Conservation (phyloP, 2,888 invertebrate species). For the Acrocyrtus sp. region DNA sequence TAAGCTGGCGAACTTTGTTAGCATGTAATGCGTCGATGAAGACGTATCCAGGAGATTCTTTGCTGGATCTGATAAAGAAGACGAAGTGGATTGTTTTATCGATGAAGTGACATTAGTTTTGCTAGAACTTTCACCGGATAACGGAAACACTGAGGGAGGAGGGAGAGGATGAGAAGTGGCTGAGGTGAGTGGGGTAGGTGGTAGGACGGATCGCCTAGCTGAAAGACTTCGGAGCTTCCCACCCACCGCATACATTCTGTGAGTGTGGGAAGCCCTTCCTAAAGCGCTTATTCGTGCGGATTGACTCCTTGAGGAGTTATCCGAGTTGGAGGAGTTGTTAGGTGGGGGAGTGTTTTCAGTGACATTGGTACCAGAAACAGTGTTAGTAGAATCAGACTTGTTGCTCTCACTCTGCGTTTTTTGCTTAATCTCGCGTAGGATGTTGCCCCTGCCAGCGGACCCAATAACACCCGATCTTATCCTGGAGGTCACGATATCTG, state of each 20-base stretch:
- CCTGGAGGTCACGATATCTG: too few relatives aligned
- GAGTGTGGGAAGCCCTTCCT: constrained; percentile 17
- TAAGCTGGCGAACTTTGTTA: constrained; percentile 5
- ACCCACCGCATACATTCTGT: constrained; percentile 39
- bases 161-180: constrained; percentile 2
- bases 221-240: constrained; percentile 35
- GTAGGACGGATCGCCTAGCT: constrained; percentile 15
- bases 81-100: background rate
- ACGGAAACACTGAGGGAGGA: constrained; percentile 3
- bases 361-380: too few relatives aligned
- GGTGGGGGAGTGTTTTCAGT: too few relatives aligned
- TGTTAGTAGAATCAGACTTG: too few relatives aligned
- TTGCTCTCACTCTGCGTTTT: too few relatives aligned
- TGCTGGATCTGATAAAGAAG: constrained; percentile 5
- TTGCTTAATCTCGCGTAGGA: too few relatives aligned
- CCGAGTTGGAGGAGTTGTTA: constrained; percentile 13
- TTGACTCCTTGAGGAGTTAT: constrained; percentile 26
- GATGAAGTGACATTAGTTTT: constrained; percentile 3
- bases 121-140: constrained; percentile 7
- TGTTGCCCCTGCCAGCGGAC: too few relatives aligned
- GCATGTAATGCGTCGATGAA: background rate
- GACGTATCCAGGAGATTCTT: constrained; percentile 4
- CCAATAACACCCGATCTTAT: too few relatives aligned
- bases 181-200: background rate
- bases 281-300: constrained; percentile 27